These are phyloP conservation scores for Cepaea hortensis DNA, from an alignment of 2,888 invertebrate genomes.

Conservation along the genomic window DNA sequence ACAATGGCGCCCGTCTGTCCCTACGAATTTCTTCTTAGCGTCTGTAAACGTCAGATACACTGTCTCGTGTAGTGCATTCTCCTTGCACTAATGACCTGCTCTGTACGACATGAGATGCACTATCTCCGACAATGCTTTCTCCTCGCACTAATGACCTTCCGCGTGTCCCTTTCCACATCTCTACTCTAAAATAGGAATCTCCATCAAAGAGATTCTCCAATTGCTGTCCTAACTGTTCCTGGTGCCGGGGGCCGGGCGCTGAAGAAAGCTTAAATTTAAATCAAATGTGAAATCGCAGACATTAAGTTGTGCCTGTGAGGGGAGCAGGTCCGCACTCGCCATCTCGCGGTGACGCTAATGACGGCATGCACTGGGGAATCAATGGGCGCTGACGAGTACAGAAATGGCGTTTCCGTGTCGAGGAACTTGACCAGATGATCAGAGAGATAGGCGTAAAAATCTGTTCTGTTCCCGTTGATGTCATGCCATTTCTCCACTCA, in stretches of 20 bases:
- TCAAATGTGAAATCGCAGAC: constrained; percentile 11
- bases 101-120: too few relatives aligned
- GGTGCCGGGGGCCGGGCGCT: not conserved
- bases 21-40: too few relatives aligned
- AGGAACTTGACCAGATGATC: not conserved
- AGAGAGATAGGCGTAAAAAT: not conserved
- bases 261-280: constrained; percentile 15
- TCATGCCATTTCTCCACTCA: too few relatives aligned
- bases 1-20: too few relatives aligned
- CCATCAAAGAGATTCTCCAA: not conserved
- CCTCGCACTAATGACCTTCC: too few relatives aligned
- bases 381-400: not conserved
- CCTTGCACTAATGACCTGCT: too few relatives aligned
- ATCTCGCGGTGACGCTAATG: not conserved
- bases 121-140: too few relatives aligned
- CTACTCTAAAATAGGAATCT: not conserved
- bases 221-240: not conserved
- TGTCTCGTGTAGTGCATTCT: too few relatives aligned
- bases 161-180: not conserved
- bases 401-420: constrained; percentile 6
- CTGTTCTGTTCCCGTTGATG: too few relatives aligned
- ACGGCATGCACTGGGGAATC: not conserved
- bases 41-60: too few relatives aligned
- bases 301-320: not conserved
- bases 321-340: not conserved